Conservation (phyloP, 2,113 vertebrate genomes). For the Phyllostomus discolor region DNA sequence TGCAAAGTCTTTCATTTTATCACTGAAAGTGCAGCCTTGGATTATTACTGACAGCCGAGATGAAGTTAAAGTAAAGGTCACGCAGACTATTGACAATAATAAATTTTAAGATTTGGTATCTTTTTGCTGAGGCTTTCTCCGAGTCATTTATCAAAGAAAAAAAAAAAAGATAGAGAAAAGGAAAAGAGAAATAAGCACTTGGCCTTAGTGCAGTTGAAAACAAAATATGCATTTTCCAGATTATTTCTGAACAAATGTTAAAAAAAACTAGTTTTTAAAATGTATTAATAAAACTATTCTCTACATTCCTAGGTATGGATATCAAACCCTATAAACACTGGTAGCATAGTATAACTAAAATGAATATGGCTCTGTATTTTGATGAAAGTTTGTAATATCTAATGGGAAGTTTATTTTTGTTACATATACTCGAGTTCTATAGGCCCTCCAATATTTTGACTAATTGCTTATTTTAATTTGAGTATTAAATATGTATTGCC, state of each 20-base stretch:
- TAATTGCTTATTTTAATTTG: slow-evolving; percentile 58
- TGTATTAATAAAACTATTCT: slow-evolving; percentile 34
- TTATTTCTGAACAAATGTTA: slow-evolving; percentile 57
- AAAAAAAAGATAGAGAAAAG: slow-evolving; percentile 25
- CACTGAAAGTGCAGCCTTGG: slow-evolving; percentile 84
- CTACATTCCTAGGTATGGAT: not conserved
- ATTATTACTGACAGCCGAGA: slow-evolving; percentile 85
- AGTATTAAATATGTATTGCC: slow-evolving; percentile 31
- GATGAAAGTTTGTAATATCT: slow-evolving; percentile 53
- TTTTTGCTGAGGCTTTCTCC: slow-evolving; percentile 76
- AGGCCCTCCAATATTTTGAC: slow-evolving; percentile 18
- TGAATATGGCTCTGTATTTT: not conserved
- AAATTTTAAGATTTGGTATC: slow-evolving; percentile 85
- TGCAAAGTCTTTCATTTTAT: slow-evolving; percentile 86
- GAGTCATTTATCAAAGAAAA: slow-evolving; percentile 76
- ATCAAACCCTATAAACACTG: slow-evolving; percentile 18
- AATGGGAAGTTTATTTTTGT: slow-evolving; percentile 46
- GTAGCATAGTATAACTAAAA: slow-evolving; percentile 6
- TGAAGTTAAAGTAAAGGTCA: slow-evolving; percentile 86
- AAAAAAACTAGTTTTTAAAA: slow-evolving; percentile 37
- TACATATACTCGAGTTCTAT: not conserved
- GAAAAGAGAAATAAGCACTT: slow-evolving; percentile 18
- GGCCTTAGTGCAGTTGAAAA: slow-evolving; percentile 54
- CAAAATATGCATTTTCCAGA: slow-evolving; percentile 61
- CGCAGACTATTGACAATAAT: slow-evolving; percentile 84